Evolutionary conservation across 2,888 invertebrate genomes (phyloP).

Genomic region (Branchipolynoe longqiensis): DNA sequence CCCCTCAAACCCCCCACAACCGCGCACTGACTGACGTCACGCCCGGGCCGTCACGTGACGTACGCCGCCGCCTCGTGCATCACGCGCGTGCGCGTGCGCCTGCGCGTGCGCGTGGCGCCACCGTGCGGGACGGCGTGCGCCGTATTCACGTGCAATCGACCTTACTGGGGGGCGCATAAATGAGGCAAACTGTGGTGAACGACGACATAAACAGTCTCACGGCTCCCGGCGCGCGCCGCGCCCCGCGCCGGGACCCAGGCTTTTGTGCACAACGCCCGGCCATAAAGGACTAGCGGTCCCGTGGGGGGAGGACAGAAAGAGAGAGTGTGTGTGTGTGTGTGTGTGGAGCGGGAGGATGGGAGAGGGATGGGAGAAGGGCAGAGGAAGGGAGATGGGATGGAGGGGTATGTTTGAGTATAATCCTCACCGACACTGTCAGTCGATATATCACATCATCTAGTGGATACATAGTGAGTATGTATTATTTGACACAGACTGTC

Average conservation of each 20-base stretch:
- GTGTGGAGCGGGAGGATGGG: background rate
- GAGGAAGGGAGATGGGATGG: background rate
- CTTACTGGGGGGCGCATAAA: constrained; percentile 34
- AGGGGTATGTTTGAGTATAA: too few species aligned
- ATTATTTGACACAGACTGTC: too few species aligned
- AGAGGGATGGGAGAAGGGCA: background rate
- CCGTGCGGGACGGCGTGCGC: background rate
- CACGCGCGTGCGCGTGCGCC: background rate
- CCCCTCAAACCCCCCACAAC: background rate
- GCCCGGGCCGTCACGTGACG: background rate
- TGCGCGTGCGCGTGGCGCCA: background rate
- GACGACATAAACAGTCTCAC: constrained; percentile 25
- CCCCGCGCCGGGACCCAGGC: constrained; percentile 1
- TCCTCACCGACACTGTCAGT: too few species aligned
- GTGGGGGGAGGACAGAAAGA: too few species aligned
- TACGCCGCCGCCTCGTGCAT: background rate
- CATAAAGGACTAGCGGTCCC: too few species aligned
- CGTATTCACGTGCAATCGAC: constrained; percentile 49
- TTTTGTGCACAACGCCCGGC: constrained; percentile 7
- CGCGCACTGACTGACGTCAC: constrained; percentile 1
- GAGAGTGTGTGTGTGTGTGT: background rate
- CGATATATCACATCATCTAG: too few species aligned
- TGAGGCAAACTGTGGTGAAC: constrained; percentile 40
- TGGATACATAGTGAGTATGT: too few species aligned
- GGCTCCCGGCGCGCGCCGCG: background rate